Percentiles rank a stretch among this genome's conserved stretches.
Conservation (phyloP, 2,888 invertebrate species). For the Crocallis elinguaria region DNA sequence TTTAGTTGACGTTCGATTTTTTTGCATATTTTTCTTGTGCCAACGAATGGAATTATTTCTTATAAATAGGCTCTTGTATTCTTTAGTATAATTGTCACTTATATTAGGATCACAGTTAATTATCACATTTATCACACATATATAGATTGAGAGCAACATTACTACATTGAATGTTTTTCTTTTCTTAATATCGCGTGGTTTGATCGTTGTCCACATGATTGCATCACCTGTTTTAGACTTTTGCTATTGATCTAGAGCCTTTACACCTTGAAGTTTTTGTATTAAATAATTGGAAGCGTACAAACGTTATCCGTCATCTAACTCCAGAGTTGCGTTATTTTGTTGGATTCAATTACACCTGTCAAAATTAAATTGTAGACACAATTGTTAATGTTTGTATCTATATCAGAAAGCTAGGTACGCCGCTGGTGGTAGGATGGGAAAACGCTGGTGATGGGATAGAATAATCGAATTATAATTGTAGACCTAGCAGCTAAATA, state of each 20-base stretch:
- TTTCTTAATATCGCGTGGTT: slow-evolving; percentile 74
- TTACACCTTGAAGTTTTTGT: slow-evolving; percentile 53
- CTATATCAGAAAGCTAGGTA: too few species aligned
- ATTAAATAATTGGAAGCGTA: slow-evolving; percentile 65
- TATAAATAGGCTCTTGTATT: slow-evolving; percentile 42
- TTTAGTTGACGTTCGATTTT: slow-evolving; percentile 52
- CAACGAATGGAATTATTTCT: slow-evolving; percentile 53
- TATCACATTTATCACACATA: slow-evolving; percentile 80
- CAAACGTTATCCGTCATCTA: slow-evolving; percentile 79
- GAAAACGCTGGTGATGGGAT: too few species aligned
- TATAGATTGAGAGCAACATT: slow-evolving; percentile 62
- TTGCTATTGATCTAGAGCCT: slow-evolving; percentile 52
- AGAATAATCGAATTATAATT: too few species aligned
- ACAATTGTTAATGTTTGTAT: too few species aligned
- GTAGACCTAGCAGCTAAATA: too few species aligned
- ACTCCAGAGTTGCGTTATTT: slow-evolving; percentile 69
- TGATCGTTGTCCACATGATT: slow-evolving; percentile 68
- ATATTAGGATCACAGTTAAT: slow-evolving; percentile 78
- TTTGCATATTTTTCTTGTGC: slow-evolving; percentile 53
- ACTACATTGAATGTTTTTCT: slow-evolving; percentile 45
- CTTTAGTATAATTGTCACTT: slow-evolving; percentile 66
- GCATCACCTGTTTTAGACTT: slow-evolving; percentile 57
- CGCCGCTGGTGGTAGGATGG: too few species aligned
- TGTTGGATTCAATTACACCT: too few species aligned
- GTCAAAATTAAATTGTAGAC: too few species aligned